phyloP scores from a whole-genome alignment of 1,140 invertebrate genomes.

The Sycophila sp. region DNA sequence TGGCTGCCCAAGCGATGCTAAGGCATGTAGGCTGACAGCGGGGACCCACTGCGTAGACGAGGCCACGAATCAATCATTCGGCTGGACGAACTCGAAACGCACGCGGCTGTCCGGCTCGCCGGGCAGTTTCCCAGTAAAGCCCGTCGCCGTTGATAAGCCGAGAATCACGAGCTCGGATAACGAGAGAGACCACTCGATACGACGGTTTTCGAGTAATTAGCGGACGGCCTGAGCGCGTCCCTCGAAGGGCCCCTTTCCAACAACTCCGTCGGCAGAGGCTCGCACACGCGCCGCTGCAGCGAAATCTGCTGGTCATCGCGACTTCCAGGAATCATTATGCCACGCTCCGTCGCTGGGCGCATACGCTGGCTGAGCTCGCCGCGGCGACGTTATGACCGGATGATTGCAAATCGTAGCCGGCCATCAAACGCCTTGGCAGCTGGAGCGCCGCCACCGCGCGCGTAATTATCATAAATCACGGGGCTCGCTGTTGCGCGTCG shows the following conservation, averaged over 20 bases:
- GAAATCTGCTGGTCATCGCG: not conserved
- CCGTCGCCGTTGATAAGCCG: too few relatives aligned
- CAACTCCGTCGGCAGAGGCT: not conserved
- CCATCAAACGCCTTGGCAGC: slow-evolving; percentile 16
- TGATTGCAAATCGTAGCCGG: slow-evolving; percentile 33
- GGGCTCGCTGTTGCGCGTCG: not conserved
- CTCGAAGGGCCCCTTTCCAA: not conserved
- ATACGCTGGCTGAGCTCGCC: not conserved
- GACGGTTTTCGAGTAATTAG: slow-evolving; percentile 8
- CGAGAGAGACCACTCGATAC: not conserved
- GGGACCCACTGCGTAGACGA: too few relatives aligned
- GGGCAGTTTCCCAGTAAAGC: too few relatives aligned
- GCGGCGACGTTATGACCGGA: slow-evolving; percentile 32
- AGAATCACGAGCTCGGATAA: not conserved
- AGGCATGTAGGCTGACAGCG: too few relatives aligned
- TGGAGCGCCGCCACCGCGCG: not conserved
- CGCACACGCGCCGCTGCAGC: too few relatives aligned
- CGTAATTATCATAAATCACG: slow-evolving; percentile 34
- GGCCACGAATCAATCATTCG: not conserved
- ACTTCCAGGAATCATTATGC: slow-evolving; percentile 36
- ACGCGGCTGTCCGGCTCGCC: too few relatives aligned
- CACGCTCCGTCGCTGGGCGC: not conserved
- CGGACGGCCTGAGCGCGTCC: not conserved
- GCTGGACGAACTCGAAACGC: not conserved
- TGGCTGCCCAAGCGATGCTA: too few relatives aligned